Evolutionary conservation across 1,140 invertebrate genomes (phyloP).

Genomic region (Mesaphorura yosii): DNA sequence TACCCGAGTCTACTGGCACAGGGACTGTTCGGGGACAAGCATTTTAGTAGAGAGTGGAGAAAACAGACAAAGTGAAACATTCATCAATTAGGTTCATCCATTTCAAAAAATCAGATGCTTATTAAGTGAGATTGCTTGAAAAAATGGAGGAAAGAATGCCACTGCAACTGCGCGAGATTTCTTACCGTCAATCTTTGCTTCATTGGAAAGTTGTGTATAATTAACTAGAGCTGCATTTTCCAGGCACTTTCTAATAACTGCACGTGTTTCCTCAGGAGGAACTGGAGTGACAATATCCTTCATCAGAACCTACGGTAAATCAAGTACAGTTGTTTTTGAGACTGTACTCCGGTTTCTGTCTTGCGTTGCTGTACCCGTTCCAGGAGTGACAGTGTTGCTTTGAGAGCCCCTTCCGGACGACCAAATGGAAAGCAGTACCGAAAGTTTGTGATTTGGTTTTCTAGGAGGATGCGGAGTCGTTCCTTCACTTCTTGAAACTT

Average conservation of each 20-base stretch:
- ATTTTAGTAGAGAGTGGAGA: no score
- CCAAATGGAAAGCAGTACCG: slow-evolving; percentile 98
- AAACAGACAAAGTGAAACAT: no score
- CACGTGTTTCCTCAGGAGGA: slow-evolving; percentile 71
- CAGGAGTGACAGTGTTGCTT: slow-evolving; percentile 87
- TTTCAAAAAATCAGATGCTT: no score
- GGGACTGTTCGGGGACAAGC: no score
- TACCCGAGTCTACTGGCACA: no score
- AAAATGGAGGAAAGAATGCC: no score
- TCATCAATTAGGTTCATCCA: no score
- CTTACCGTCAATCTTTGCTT: slow-evolving; percentile 93
- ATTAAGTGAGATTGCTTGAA: no score
- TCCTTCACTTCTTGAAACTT: slow-evolving; percentile 97
- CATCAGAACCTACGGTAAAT: slow-evolving; percentile 67
- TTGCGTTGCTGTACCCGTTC: slow-evolving; percentile 73
- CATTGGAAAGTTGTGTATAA: slow-evolving; percentile 88
- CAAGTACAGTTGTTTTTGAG: no score
- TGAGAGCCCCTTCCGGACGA: slow-evolving; percentile 89
- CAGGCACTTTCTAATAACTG: slow-evolving; percentile 90
- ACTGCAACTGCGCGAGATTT: no score
- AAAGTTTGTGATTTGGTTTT: slow-evolving; percentile 99
- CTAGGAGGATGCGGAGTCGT: slow-evolving; percentile 75
- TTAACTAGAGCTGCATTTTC: slow-evolving; percentile 97
- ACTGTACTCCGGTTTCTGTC: no score
- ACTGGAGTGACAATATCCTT: slow-evolving; percentile 98